Conservation (phyloP, 2,113 vertebrate species). For the Nestor notabilis region DNA sequence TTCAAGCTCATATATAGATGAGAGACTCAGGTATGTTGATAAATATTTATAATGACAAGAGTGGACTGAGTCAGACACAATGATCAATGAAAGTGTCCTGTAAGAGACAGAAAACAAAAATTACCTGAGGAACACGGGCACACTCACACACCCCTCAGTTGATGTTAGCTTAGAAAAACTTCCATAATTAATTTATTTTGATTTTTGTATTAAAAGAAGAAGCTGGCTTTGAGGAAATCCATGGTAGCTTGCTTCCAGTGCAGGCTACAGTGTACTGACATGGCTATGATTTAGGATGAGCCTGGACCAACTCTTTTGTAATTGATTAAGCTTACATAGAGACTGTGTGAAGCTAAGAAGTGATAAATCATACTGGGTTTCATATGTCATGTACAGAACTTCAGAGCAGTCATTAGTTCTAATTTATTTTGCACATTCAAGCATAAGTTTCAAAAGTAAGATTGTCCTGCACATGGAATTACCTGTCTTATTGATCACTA, state of each 20-base stretch:
- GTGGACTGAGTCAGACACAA: background rate
- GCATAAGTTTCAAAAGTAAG: background rate
- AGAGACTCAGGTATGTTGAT: background rate
- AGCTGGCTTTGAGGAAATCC: background rate
- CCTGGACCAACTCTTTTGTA: background rate
- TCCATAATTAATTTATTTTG: background rate
- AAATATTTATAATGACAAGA: background rate
- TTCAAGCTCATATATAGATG: background rate
- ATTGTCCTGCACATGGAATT: background rate
- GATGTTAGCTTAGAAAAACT: background rate
- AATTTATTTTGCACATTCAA: background rate
- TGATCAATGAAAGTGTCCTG: background rate
- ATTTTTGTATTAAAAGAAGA: background rate
- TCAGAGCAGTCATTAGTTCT: background rate
- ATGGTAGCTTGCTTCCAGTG: background rate
- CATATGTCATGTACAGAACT: background rate
- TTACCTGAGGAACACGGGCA: accelerated
- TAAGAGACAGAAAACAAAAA: background rate
- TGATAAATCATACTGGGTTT: background rate
- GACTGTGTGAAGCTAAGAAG: background rate
- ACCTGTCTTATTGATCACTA: background rate
- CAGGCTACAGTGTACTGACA: background rate
- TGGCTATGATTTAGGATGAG: background rate
- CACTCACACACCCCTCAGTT: background rate
- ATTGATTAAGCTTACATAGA: background rate